These are phyloP conservation scores for Craterocephalus amniculus DNA, from an alignment of 2,797 vertebrate species.

Conservation along the genomic window DNA sequence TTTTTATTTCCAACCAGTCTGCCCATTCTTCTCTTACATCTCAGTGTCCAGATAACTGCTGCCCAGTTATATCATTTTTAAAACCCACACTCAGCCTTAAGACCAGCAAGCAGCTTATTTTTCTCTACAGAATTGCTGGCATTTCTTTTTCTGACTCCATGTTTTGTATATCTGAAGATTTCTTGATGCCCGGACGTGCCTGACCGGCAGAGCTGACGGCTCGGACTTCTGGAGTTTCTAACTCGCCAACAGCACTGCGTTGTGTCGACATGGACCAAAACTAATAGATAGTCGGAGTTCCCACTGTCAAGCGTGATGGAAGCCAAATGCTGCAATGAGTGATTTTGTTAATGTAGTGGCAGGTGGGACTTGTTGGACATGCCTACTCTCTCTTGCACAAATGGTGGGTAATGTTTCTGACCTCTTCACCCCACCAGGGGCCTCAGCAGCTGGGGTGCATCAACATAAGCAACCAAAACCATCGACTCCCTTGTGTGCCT, in stretches of 20 bases:
- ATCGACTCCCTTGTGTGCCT: slow-evolving; percentile 47
- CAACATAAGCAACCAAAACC: slow-evolving; percentile 63
- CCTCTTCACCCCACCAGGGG: slow-evolving; percentile 72
- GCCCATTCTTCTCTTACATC: too few species aligned
- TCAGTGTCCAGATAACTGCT: too few species aligned
- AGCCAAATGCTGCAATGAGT: slow-evolving; percentile 70
- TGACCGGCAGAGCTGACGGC: background rate
- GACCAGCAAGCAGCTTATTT: too few species aligned
- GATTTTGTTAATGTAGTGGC: slow-evolving; percentile 77
- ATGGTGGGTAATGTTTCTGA: slow-evolving; percentile 80
- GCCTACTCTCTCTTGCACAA: slow-evolving; percentile 75
- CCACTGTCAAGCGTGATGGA: slow-evolving; percentile 71
- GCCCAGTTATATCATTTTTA: too few species aligned
- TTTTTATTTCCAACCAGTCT: too few species aligned
- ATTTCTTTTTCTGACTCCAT: too few species aligned
- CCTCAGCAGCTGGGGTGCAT: slow-evolving; percentile 73
- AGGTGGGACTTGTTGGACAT: slow-evolving; percentile 81
- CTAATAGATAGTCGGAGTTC: slow-evolving; percentile 45
- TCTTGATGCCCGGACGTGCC: too few species aligned
- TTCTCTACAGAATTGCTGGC: too few species aligned
- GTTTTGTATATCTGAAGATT: too few species aligned
- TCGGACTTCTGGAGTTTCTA: slow-evolving; percentile 39
- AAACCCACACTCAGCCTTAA: too few species aligned
- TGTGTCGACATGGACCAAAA: slow-evolving; percentile 44
- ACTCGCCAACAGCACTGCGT: slow-evolving; percentile 28